Evolutionary conservation across 2,113 vertebrate species (phyloP).

Genomic region (Fulica atra): DNA sequence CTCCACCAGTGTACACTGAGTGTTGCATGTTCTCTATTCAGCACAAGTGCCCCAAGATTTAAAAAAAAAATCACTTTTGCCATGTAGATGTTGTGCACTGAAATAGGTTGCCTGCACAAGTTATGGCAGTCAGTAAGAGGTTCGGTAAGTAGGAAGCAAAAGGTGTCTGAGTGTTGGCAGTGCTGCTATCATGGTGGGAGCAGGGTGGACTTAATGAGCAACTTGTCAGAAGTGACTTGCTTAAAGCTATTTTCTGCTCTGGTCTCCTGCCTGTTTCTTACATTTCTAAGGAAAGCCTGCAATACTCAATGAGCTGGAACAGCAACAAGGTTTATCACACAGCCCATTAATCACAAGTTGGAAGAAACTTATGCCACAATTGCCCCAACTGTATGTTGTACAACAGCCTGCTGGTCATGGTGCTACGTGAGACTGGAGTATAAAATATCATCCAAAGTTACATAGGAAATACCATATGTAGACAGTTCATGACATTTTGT

Average conservation of each 20-base stretch:
- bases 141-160: background rate
- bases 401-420: background rate
- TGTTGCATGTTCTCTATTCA: background rate
- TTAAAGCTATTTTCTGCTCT: background rate
- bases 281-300: background rate
- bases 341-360: background rate
- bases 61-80: background rate
- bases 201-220: background rate
- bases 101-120: background rate
- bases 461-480: background rate
- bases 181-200: background rate
- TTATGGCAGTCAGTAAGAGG: background rate
- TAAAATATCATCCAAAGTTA: background rate
- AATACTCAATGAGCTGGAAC: background rate
- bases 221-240: background rate
- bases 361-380: background rate
- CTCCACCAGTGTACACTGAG: fast-evolving
- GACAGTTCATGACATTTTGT: background rate
- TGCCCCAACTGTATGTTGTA: background rate
- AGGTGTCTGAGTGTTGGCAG: fast-evolving
- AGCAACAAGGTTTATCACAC: background rate
- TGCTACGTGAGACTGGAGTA: background rate
- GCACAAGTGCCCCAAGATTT: background rate
- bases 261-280: background rate
- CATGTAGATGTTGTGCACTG: background rate